Conservation (phyloP, 2,888 invertebrate species). For the Sesia apiformis region DNA sequence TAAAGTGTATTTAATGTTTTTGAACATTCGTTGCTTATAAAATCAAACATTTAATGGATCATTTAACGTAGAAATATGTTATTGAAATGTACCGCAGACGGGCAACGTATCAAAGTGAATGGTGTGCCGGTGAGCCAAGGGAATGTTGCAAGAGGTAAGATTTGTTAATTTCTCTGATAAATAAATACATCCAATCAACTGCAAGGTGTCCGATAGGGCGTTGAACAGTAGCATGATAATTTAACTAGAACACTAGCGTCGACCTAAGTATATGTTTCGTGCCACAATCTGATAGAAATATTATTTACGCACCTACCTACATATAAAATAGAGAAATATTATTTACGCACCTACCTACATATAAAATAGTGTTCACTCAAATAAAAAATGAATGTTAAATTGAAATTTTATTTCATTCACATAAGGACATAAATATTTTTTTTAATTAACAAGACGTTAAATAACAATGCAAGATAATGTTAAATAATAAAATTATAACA, state of each 20-base stretch:
- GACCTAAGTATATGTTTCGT: neutral
- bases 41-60: conserved; percentile 38
- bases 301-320: too few relatives aligned
- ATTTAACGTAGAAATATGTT: conserved; percentile 58
- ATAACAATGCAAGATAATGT: too few relatives aligned
- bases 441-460: too few relatives aligned
- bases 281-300: too few relatives aligned
- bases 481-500: too few relatives aligned
- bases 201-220: neutral
- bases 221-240: neutral
- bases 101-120: conserved; percentile 67
- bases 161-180: neutral
- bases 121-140: conserved; percentile 52
- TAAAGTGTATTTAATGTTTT: conserved; percentile 11
- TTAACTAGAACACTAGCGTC: neutral
- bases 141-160: conserved; percentile 63
- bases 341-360: too few relatives aligned
- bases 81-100: conserved; percentile 69
- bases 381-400: too few relatives aligned
- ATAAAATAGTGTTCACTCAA: too few relatives aligned
- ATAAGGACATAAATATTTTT: too few relatives aligned
- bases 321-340: too few relatives aligned
- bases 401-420: too few relatives aligned
- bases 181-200: neutral
- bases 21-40: conserved; percentile 28